Evolutionary conservation across 1,140 invertebrate genomes (phyloP), one percentile per base, ranked within the genome.

Genomic region (Lethocerus indicus): DNA sequence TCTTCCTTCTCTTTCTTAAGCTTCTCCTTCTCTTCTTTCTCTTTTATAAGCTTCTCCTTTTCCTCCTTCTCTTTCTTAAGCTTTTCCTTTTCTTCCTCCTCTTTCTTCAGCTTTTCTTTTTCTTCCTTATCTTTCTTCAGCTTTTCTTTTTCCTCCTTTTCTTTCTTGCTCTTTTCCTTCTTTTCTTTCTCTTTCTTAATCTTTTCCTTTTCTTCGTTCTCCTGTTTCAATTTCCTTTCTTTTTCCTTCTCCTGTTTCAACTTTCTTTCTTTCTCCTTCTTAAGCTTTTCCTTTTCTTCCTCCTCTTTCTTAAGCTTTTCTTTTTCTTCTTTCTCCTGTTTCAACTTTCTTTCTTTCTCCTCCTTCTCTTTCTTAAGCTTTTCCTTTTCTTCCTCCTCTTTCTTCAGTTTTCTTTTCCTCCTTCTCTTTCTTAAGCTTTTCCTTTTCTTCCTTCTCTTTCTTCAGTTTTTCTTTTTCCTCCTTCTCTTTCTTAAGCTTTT

Each of bases 271-370:
- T 53, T 56, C 50, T 54, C 49, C 46, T 37, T 51, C 42, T 35
- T 47, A 47, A 47, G 41, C 37, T 26, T 53, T 42, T 46, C 50
- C 29, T 55, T 53, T 54, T 51, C 44, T 42, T 55, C 45, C 53
- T 49, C 37, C 51, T 54, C 52, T 51, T 36, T 21, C 52, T 47
- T 25, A 41, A 39, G 20, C 28, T 54, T 39, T 46, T 50, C 44
- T 40, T 52, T 45, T 23, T 36, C 41, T 23, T 26, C 20, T 27
- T 51, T 56, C 50, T 52, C 49, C 45, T 28, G 48, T 46, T 39
- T 49, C 51, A 49, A 42, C 41, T 26, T 26, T 43, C 40, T 41
- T 25, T 9, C 14, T 32, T 25, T 26, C 29, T 42, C n/a, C 12
- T 39, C 47, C 39, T 55, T 24, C 39, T 41, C 28, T 24, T 35